phyloP scores from a whole-genome alignment of 2,113 vertebrate genomes.

The Alethe diademata region DNA sequence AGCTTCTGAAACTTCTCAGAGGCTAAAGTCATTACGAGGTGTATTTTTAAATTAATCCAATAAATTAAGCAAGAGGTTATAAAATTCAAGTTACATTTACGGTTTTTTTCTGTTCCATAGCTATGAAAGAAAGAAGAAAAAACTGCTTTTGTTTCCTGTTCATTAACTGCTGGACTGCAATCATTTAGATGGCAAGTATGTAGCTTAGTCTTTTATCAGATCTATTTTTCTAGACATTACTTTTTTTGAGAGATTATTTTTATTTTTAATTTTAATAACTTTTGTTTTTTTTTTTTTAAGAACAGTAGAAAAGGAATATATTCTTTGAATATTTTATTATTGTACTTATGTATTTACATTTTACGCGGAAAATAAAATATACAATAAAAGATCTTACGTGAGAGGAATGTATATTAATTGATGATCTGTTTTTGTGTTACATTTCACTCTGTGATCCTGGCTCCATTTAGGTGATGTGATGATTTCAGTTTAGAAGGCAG shows the following conservation, averaged over 20 bases:
- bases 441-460: neutral
- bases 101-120: neutral
- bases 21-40: constrained; percentile 46
- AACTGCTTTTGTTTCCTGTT: neutral
- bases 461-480: neutral
- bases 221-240: neutral
- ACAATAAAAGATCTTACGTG: neutral
- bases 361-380: neutral
- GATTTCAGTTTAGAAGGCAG: neutral
- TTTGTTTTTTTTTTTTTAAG: neutral
- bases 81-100: constrained; percentile 13
- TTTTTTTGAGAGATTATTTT: neutral
- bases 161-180: neutral
- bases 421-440: neutral
- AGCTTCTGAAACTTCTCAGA: constrained; percentile 27
- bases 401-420: neutral
- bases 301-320: neutral
- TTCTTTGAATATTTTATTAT: neutral
- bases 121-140: neutral
- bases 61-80: constrained; percentile 44
- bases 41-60: constrained; percentile 57
- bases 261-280: neutral
- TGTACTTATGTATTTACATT: neutral
- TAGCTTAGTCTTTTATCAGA: neutral
- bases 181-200: neutral